Evolutionary conservation across 2,113 vertebrate species (phyloP), one percentile per base, ranked within the genome.

Genomic region (Colius striatus): DNA sequence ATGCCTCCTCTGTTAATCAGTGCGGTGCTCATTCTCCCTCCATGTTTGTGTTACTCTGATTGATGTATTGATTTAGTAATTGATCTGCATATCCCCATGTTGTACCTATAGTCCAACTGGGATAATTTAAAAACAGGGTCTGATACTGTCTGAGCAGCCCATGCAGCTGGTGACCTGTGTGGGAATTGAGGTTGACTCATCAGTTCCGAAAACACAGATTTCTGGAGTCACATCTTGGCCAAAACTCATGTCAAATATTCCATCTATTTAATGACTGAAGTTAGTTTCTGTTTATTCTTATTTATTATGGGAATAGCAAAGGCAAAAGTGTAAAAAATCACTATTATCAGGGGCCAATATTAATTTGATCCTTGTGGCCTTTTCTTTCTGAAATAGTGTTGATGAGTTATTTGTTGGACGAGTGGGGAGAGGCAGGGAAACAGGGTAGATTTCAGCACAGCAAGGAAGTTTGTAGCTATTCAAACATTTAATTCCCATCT

Each of bases 11-110:
- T 58, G 32, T 85, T 96, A 70, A 9, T 66, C 78, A 78, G 32
- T 9, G 9, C 0, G 11, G 23, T 92, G 78, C n/a, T 95, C 87
- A 23, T 89, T 95, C 77, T 87, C 23, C 45, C 32, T 80, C 77
- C 15, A 2, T 11, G 43, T 87, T 73, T 80, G 50, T 84, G 43
- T 88, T 87, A 5, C 74, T 68, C 74, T 83, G 57, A 82, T 70
- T 85, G 86, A 90, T 87, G 34, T 66, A 80, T 85, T 82, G 89
- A 90, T 89, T 79, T 66, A 70, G 81, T 79, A 63, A 91, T 67
- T 58, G 84, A 87, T n/a, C 81, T 77, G n/a, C 27, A 11, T 66
- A 26, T 94, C 71, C 86, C 78, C 27, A 1, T 16, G 74, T 29
- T 51, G 32, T 63, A 83, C 65, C 87, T 90, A 3, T 27, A 93